Evolutionary conservation across 2,797 vertebrate species (phyloP), one percentile per base, ranked within the genome.

Genomic region (Babyrousa celebensis): DNA sequence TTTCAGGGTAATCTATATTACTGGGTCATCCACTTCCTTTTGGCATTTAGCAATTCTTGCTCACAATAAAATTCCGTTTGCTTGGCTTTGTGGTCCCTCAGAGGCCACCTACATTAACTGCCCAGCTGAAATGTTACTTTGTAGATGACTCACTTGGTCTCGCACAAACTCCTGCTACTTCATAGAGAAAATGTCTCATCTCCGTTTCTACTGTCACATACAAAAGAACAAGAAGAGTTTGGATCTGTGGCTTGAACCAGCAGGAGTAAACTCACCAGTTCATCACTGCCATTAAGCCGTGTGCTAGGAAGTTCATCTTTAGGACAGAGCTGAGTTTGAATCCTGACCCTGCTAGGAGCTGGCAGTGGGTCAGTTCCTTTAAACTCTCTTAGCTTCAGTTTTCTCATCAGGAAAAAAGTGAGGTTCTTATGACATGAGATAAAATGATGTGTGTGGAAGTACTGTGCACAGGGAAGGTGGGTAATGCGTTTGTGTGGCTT

Each of bases 1-100:
- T 94, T 89, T 94, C 9, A 29, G 60, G 82, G 65, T 65, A 71
- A 96, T 92, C 75, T 72, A 95, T 94, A 94, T 92, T 70, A 79
- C 67, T n/a, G 82, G 65, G 86, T 63, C 68, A 95, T 84, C 67
- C 36, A 36, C 94, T 94, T 80, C 58, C 56, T 90, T 85, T 78
- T 87, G 90, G 63, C 83, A 62, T 91, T 83, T 75, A 85, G 85
- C 93, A 79, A 92, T 95, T 84, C 27, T 90, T 79, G 88, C 88
- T 89, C 60, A 71, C 65, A n/a, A 68, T 93, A 67, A 92, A 92
- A 83, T 93, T 90, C 40, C 29, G 0, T 88, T 94, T 92, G 78
- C 40, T 88, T 80, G 78, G 52, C 29, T 94, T 72, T 27, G 1
- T 27, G 18, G 79, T 94, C 56, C 58, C 80, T 93, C 36, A 79